Base-by-base conservation (phyloP, 2,113 vertebrate species). In the Syngnathus floridae region DNA sequence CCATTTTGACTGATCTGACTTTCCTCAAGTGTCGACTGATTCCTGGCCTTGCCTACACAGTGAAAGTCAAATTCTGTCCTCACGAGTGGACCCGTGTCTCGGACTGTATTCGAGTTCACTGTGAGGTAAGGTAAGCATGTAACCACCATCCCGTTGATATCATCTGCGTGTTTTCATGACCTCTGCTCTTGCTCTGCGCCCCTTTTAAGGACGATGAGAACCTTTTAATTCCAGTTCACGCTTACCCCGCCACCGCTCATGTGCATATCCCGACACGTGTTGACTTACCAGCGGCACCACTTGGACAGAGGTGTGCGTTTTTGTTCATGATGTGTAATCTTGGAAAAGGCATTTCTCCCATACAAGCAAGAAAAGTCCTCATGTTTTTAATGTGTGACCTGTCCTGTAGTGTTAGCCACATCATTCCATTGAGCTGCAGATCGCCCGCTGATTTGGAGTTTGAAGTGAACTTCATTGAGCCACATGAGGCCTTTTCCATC, bases 381-480 rank as follows among this genome's bases (percentile, higher is more conserved):
- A 13, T 48, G 6, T 65, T 17, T 1, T 1, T 35, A 16, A 54
- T 41, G 71, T 67, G 37, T 60, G 22, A 45, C 13, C 62, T 38
- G 81, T 74, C 83, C 31, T 65, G n/a, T 46, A 91, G 83, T 4
- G 46, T 82, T 77, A 79, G 79, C 19, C 91, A 86, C n/a, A 75
- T 84, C 58, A 92, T 99, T 83, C 93, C 93, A 5, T 78, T 99
- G 81, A 90, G 91, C 66, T 96, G 96, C 91, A 94, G 93, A 88
- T 95, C 93, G 68, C 95, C 96, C 9, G 70, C 95, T 62, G 95
- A 95, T 86, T 98, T 98, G 71, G 93, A 96, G 72, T 98, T 96
- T 75, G 89, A 91, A 64, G 82, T 96, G 67, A 73, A 86, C n/a
- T 74, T 91, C 72, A 77, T 94, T 72, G 88, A 93, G 74, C 73